A percentile compares a stretch with the other conserved stretches of the same genome.
phyloP scores from a whole-genome alignment of 2,797 vertebrate species.

The Lerista edwardsae region DNA sequence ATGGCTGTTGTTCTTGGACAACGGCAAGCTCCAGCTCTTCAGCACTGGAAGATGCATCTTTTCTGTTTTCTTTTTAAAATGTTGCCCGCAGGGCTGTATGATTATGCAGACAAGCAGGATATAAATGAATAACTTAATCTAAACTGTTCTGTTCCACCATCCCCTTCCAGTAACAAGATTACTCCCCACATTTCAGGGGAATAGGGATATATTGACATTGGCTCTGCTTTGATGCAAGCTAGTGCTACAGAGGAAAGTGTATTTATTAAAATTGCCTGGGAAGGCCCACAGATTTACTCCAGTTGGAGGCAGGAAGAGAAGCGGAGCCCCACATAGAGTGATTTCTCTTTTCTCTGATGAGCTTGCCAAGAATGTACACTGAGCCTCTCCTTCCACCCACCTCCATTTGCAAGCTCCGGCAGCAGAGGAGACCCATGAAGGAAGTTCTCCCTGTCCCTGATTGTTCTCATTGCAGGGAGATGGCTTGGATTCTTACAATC shows the following conservation, averaged over 20 bases:
- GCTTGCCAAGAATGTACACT: constrained; percentile 11
- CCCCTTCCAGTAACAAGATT: neutral
- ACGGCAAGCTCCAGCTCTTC: neutral
- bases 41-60: neutral
- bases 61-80: neutral
- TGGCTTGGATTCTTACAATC: neutral
- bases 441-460: neutral
- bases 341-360: neutral
- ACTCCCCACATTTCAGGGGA: neutral
- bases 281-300: neutral
- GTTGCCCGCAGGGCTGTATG: no score
- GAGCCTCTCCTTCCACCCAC: constrained; percentile 11
- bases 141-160: neutral
- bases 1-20: neutral
- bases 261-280: neutral
- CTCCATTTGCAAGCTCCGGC: neutral
- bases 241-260: neutral
- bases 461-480: neutral
- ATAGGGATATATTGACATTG: neutral
- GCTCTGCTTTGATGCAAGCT: neutral
- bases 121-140: neutral
- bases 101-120: neutral
- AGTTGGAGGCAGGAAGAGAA: neutral
- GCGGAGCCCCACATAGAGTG: neutral
- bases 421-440: neutral